A percentile compares a stretch with the other conserved stretches of the same genome.
Evolutionary conservation across 2,888 invertebrate species (phyloP).

Genomic region (Epinotia bilunana): DNA sequence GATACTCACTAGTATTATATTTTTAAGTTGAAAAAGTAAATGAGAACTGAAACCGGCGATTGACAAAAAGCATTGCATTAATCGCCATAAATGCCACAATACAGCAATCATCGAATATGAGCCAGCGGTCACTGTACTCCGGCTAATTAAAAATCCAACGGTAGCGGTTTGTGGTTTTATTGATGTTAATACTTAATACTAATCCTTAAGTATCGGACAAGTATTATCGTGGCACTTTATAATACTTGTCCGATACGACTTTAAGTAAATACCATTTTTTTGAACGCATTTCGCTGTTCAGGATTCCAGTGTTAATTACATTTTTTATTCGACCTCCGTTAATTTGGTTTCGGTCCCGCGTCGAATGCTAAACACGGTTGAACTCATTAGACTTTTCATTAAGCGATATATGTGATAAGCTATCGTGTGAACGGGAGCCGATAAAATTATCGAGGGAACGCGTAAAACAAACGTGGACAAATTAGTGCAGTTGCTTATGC

Average conservation of each 20-base stretch:
- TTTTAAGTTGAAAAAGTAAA: no score
- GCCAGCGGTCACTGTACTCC: not conserved
- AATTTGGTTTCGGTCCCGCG: constrained; percentile 23
- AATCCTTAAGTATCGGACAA: no score
- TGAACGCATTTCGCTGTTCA: not conserved
- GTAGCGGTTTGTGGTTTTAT: not conserved
- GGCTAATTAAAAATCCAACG: constrained; percentile 1
- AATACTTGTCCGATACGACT: not conserved
- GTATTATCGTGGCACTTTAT: no score
- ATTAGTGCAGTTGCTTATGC: constrained; percentile 7
- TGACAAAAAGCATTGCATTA: not conserved
- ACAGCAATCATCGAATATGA: not conserved
- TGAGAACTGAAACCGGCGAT: not conserved
- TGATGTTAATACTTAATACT: no score
- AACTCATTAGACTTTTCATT: constrained; percentile 38
- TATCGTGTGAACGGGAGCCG: constrained; percentile 8
- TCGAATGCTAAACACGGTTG: constrained; percentile 35
- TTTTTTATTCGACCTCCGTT: constrained; percentile 21
- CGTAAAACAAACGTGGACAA: constrained; percentile 1
- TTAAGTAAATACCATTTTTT: not conserved
- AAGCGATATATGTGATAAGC: constrained; percentile 26
- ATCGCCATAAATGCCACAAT: not conserved
- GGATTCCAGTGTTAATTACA: constrained; percentile 9
- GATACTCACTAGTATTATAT: no score
- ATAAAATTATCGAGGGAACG: constrained; percentile 8